Conservation (phyloP, 2,888 invertebrate species). For the Agonopterix heracliana region DNA sequence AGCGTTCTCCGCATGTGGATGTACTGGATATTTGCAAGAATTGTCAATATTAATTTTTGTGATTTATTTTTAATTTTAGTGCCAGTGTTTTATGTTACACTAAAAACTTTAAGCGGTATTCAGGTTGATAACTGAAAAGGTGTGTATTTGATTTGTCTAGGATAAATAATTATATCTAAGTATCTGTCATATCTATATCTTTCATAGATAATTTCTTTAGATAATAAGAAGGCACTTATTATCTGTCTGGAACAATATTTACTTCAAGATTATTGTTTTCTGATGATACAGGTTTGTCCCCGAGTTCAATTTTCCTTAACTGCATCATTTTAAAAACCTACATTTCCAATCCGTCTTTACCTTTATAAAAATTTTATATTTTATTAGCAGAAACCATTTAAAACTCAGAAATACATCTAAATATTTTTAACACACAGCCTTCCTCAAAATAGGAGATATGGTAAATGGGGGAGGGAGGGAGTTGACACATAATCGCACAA, state of each 20-base stretch:
- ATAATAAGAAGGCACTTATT: constrained; percentile 1
- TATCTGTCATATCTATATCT: neutral
- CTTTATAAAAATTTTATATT: no score
- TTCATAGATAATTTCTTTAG: constrained; percentile 10
- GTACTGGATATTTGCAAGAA: constrained; percentile 36
- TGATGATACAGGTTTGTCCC: neutral
- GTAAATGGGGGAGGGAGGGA: no score
- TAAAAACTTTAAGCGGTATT: constrained; percentile 4
- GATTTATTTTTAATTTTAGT: constrained; percentile 3
- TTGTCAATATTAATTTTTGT: constrained; percentile 5
- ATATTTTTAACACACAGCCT: no score
- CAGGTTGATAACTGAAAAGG: constrained; percentile 15
- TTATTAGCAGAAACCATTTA: no score
- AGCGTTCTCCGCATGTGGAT: constrained; percentile 30
- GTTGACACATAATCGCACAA: no score
- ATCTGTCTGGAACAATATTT: constrained; percentile 1
- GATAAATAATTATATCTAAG: constrained; percentile 3
- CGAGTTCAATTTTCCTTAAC: no score
- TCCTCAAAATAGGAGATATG: no score
- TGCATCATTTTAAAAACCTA: no score
- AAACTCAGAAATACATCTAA: no score
- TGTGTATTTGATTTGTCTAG: constrained; percentile 15
- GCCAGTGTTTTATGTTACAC: neutral
- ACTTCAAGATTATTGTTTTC: constrained; percentile 1
- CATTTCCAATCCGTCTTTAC: no score